phyloP scores from a whole-genome alignment of 2,113 vertebrate species.

The Sinocyclocheilus grahami region DNA sequence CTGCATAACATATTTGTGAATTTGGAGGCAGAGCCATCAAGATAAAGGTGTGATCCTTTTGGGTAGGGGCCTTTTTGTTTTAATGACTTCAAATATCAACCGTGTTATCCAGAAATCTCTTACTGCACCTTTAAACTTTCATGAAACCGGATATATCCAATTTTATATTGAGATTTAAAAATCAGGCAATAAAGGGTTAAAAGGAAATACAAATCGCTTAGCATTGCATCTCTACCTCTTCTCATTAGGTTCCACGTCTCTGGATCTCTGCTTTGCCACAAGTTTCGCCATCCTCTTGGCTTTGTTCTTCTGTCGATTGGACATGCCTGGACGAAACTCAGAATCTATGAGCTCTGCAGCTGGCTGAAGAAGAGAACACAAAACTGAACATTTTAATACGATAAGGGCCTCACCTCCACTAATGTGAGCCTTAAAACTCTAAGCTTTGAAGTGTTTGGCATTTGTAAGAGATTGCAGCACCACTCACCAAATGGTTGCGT shows the following conservation, averaged over 20 bases:
- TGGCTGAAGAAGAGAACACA: conserved; percentile 71
- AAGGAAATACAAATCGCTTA: not conserved
- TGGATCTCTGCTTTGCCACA: conserved; percentile 95
- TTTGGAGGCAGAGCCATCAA: too few relatives aligned
- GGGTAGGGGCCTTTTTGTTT: too few relatives aligned
- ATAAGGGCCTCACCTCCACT: conserved; percentile 1
- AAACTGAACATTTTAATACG: not conserved
- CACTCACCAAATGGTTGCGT: conserved; percentile 70
- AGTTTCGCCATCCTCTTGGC: conserved; percentile 99
- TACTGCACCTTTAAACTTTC: too few relatives aligned
- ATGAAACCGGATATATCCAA: too few relatives aligned
- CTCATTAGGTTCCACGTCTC: conserved; percentile 93
- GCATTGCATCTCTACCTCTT: conserved; percentile 80
- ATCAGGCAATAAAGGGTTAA: not conserved
- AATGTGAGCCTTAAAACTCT: not conserved
- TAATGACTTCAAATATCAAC: too few relatives aligned
- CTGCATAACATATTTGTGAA: too few relatives aligned
- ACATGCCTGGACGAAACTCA: conserved; percentile 97
- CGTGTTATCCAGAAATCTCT: too few relatives aligned
- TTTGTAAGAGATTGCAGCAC: not conserved
- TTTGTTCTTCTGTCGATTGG: conserved; percentile 97
- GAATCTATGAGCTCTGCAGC: conserved; percentile 96
- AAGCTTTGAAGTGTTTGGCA: not conserved
- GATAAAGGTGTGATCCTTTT: too few relatives aligned
- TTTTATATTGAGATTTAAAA: not conserved